Percentiles rank a stretch among this genome's conserved stretches.
Conservation (phyloP, 2,888 invertebrate species). For the Leptinotarsa rubiginosa region DNA sequence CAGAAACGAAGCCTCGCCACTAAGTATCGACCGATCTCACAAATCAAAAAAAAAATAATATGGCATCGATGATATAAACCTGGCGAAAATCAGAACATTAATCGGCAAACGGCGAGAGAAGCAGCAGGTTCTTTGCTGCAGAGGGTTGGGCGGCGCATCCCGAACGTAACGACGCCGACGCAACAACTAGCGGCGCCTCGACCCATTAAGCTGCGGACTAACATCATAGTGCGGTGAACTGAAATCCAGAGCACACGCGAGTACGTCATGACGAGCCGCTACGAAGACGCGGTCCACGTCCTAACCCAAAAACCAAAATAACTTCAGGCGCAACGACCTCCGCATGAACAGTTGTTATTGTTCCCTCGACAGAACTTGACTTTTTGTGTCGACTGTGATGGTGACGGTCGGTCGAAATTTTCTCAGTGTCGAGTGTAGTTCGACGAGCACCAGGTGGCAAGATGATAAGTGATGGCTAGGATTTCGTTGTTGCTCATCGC, state of each 20-base stretch:
- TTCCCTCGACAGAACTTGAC: not conserved
- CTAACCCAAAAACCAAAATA: slow-evolving; percentile 29
- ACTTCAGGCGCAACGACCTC: slow-evolving; percentile 23
- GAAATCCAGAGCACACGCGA: slow-evolving; percentile 58
- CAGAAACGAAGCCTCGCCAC: slow-evolving; percentile 15
- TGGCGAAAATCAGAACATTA: slow-evolving; percentile 53
- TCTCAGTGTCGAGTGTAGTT: slow-evolving; percentile 26
- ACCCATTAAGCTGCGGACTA: slow-evolving; percentile 65
- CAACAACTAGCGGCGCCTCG: slow-evolving; percentile 64
- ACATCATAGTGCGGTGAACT: slow-evolving; percentile 67
- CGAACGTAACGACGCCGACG: slow-evolving; percentile 63
- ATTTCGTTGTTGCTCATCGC: slow-evolving; percentile 62
- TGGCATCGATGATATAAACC: slow-evolving; percentile 41
- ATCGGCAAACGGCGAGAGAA: slow-evolving; percentile 52
- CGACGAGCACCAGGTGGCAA: slow-evolving; percentile 48
- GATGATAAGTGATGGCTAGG: slow-evolving; percentile 64
- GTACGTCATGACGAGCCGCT: slow-evolving; percentile 37
- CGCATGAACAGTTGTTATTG: slow-evolving; percentile 10
- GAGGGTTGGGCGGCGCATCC: slow-evolving; percentile 61
- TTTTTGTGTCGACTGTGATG: not conserved
- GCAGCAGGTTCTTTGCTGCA: slow-evolving; percentile 61
- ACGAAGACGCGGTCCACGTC: slow-evolving; percentile 28
- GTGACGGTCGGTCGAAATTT: slow-evolving; percentile 1
- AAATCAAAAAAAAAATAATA: slow-evolving; percentile 42
- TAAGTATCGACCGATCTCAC: slow-evolving; percentile 38